A percentile compares a stretch with the other conserved stretches of the same genome.
Conservation (phyloP, 2,113 vertebrate species). For the Laterallus jamaicensis region DNA sequence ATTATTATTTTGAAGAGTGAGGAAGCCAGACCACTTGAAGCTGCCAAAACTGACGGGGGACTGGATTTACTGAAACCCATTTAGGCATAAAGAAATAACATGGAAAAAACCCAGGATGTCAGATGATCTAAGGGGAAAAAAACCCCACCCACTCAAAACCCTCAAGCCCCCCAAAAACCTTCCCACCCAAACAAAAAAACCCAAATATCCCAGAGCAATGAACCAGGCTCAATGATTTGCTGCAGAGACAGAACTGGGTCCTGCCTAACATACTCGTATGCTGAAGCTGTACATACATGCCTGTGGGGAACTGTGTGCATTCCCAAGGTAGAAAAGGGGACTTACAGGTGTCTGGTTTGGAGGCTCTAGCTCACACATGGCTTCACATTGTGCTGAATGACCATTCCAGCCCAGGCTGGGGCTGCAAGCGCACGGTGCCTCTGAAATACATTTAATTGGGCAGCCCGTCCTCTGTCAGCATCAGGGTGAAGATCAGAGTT, state of each 20-base stretch:
- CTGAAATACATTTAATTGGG: background rate
- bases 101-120: background rate
- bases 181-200: accelerated
- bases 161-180: background rate
- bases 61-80: background rate
- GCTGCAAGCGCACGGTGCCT: background rate
- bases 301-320: background rate
- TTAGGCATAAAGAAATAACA: background rate
- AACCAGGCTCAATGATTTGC: background rate
- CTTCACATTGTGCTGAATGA: background rate
- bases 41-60: background rate
- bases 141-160: background rate
- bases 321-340: background rate
- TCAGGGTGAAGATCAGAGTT: background rate
- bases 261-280: background rate
- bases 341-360: background rate
- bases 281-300: background rate
- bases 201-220: background rate
- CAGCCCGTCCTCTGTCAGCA: background rate
- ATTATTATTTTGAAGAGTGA: background rate
- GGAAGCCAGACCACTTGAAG: background rate
- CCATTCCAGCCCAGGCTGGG: background rate
- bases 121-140: background rate
- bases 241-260: background rate
- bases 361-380: background rate